Evolutionary conservation across 2,113 vertebrate species (phyloP).

Genomic region (Perccottus glenii): DNA sequence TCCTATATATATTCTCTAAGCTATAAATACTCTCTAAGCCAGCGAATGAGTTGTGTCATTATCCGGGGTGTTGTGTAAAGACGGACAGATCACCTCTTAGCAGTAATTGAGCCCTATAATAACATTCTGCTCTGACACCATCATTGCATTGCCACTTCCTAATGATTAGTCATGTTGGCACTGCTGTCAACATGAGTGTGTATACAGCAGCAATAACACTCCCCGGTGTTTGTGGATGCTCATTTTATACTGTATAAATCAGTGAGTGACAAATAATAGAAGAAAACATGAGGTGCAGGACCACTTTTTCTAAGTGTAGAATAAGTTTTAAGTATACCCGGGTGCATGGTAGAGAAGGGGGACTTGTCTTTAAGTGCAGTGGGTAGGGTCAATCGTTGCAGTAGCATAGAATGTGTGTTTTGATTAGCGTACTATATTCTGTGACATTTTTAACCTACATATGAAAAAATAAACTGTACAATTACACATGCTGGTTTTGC

Average conservation of each 20-base stretch:
- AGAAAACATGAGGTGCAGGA: background rate
- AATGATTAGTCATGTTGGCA: constrained; percentile 28
- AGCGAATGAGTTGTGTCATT: constrained; percentile 31
- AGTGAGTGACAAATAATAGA: background rate
- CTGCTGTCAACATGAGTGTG: constrained; percentile 30
- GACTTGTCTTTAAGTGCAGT: no score
- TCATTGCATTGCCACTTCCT: constrained; percentile 13
- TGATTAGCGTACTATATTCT: no score
- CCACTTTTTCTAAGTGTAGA: background rate
- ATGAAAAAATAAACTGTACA: no score
- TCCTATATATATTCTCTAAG: constrained; percentile 65
- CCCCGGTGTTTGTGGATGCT: constrained; percentile 1
- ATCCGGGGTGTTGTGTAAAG: constrained; percentile 20
- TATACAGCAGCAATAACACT: background rate
- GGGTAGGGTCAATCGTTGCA: no score
- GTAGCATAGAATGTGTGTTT: no score
- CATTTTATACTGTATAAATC: no score
- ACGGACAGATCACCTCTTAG: constrained; percentile 27
- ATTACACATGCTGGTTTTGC: no score
- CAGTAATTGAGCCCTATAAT: constrained; percentile 35
- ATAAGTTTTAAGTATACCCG: no score
- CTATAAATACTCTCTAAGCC: constrained; percentile 45
- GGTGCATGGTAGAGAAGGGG: background rate
- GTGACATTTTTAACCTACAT: no score
- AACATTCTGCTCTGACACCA: constrained; percentile 32